Base-by-base conservation (phyloP, 2,113 vertebrate genomes). In the Phylloscopus trochilus region DNA sequence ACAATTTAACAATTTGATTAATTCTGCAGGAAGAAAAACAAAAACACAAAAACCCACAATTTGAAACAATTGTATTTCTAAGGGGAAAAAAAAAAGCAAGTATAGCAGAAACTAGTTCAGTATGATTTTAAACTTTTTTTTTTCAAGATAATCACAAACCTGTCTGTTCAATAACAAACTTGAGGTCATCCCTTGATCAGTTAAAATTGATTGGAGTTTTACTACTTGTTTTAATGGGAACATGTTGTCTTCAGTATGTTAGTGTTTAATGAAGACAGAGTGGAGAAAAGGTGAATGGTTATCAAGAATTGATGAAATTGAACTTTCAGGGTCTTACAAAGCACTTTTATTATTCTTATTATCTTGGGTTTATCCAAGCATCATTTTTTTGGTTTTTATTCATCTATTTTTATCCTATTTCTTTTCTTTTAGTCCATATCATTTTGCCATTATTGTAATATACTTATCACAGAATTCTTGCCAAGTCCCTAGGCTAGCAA, bases 191-290 rank as follows among this genome's bases (percentile, higher is more conserved):
- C 52, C 21, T 72, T 84, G 52, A 70, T 52, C 43, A 26, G 20
- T 37, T 52, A 56, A 92, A 87, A 87, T 60, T 64, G 77, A 67
- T 60, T n/a, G 24, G n/a, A 73, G 12, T 66, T 95, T 93, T 69
- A 49, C 58, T 62, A 47, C 27, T 70, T 51, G 20, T 24, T 95
- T 80, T 92, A 92, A 92, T 67, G 28, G 63, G 56, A 86, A 47
- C 44, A 51, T 17, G 26, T 81, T 93, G 37, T 79, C 18, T 79
- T 76, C 28, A 52, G 37, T 26, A 73, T 64, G 31, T 39, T 68
- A 64, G 44, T 75, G 26, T 8, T 76, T 89, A 44, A 53, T 68
- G 87, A 93, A 92, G 77, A 92, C 10, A 60, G 73, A 82, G 62
- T 79, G 21, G 17, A 69, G 84, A 91, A 94, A 87, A n/a, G 24